Evolutionary conservation across 2,797 vertebrate genomes (phyloP).

Genomic region (Hemibagrus guttatus): DNA sequence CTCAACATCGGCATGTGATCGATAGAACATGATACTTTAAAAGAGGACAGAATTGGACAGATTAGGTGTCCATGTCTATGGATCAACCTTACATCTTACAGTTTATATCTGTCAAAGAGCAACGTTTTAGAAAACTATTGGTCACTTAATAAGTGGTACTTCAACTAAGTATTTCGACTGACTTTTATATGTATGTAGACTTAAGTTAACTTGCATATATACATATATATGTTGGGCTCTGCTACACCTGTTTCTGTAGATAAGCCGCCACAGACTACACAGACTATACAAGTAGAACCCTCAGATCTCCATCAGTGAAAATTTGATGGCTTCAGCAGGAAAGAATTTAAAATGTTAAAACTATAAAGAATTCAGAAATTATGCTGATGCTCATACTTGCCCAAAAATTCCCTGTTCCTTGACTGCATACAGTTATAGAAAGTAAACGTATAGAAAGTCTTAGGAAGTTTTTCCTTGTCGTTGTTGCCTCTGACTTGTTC

Average conservation of each 20-base stretch:
- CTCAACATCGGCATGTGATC: slow-evolving; percentile 76
- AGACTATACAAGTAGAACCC: slow-evolving; percentile 1
- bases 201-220: neutral
- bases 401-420: too few species aligned
- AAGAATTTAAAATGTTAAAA: too few species aligned
- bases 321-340: too few species aligned
- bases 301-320: too few species aligned
- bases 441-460: too few species aligned
- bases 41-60: slow-evolving; percentile 55
- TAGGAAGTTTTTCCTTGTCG: too few species aligned
- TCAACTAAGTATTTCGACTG: neutral
- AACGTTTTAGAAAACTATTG: neutral
- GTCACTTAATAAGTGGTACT: neutral
- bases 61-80: slow-evolving; percentile 62
- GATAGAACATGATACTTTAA: slow-evolving; percentile 61
- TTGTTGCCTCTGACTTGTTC: too few species aligned
- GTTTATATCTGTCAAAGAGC: neutral
- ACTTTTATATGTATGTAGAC: neutral
- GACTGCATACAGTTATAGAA: too few species aligned
- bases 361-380: too few species aligned
- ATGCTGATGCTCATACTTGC: too few species aligned
- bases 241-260: neutral
- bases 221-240: neutral
- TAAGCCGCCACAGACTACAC: neutral
- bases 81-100: neutral